Base-by-base conservation (phyloP, 1,140 invertebrate species). In the Aphidius gifuensis region DNA sequence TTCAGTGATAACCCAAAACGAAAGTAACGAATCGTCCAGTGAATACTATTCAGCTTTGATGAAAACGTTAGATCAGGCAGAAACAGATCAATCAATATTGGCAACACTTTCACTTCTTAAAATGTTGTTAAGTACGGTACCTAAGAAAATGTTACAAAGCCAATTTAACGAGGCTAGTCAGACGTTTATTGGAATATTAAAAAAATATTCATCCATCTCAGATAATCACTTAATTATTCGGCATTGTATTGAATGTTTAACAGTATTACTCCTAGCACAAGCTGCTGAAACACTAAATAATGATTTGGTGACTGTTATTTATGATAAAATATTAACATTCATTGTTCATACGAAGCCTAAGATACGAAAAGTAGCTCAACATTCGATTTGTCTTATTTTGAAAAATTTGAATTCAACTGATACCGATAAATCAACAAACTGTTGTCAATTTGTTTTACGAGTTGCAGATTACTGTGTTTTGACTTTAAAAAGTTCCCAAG, bases 31-130 rank as follows among this genome's bases (percentile, higher is more conserved):
- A 79, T 85, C 88, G 4, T 90, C 92, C 51, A 94, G 92, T 3
- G 95, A 97, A 82, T 98, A 98, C 83, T 97, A 94, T 82, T 91
- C 88, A 63, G 88, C 92, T 55, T 80, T 97, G 79, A 90, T 97
- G 82, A 90, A 90, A 55, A 88, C 91, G 8, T 81, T 97, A 32
- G 91, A 95, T 64, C 81, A 87, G 51, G 84, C 87, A 47, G 80
- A 83, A 49, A 76, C 76, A 7, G 84, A 86, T 60, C 79, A 80
- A 21, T 82, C 85, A 9, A 70, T 92, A n/a, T 85, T 90, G 51
- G 92, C 94, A 9, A 87, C 92, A 46, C 74, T 95, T 3, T 90
- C 91, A 5, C 77, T 98, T 4, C 73, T 98, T 1, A 87, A 87
- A 32, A 92, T 97, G 87, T 87, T 92, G 8, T 88, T 97, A 11